Base-by-base conservation (phyloP, 2,888 invertebrate genomes). In the Drosophila ustulata region DNA sequence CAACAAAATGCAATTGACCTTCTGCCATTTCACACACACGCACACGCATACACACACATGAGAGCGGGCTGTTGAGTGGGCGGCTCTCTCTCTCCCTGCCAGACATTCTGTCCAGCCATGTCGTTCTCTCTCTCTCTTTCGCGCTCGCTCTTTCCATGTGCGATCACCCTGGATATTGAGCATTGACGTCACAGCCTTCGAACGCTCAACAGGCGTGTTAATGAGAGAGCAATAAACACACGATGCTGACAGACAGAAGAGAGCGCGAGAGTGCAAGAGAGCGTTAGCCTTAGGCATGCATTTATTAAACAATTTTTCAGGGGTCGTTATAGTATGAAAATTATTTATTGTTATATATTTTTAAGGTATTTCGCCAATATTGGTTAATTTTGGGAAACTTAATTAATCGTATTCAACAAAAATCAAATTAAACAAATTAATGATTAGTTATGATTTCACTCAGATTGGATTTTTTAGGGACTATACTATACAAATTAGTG, bases 1-100 rank as follows among this genome's bases (percentile, higher is more conserved):
- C 89, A 83, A 78, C 79, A 73, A 90, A 91, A 86, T 90, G 88
- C 89, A 91, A 89, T 90, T 88, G 91, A 90, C 90, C 90, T 89
- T 90, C 91, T 81, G 75, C 63, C 67, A 68, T 78, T 78, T 56
- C 45, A 68, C 75, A 64, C 65, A 71, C 39, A 64, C 66, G 18
- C 18, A 18, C 18, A 18, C 18, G 18, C 18, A 53, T 63, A 61
- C 43, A 50, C 43, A 51, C 43, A 43, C 51, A 67, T 30, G 18
- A 39, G 23, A 8, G 39, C 37, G 34, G 51, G 45, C 26, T 64
- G 53, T 46, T 66, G 70, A 52, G 80, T 80, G 77, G 80, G 66
- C 71, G 68, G 72, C 59, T 74, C 63, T 70, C 45, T 18, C 18
- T 18, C 18, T 18, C 18, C 18, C 18, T 68, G 77, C 64, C 79